phyloP scores from a whole-genome alignment of 2,888 invertebrate species.

The Nipponacmea schrenckii region DNA sequence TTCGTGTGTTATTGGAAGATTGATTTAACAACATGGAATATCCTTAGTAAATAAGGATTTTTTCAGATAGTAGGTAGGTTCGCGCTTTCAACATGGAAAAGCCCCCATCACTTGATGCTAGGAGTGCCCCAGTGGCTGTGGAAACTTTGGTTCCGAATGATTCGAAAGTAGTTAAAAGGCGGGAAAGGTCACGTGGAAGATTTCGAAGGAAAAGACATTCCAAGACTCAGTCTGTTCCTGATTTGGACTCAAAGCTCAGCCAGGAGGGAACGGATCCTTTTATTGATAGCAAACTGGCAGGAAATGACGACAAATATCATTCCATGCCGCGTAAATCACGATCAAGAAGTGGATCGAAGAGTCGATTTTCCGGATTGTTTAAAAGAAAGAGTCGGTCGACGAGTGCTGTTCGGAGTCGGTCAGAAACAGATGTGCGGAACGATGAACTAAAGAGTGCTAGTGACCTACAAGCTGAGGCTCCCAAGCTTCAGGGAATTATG shows the following conservation, averaged over 20 bases:
- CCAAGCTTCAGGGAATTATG: neutral
- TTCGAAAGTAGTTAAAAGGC: neutral
- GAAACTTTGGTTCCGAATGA: neutral
- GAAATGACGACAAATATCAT: neutral
- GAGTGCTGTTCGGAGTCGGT: conserved; percentile 23
- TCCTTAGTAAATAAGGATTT: too few relatives aligned
- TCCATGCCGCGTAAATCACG: conserved; percentile 23
- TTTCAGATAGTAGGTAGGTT: too few relatives aligned
- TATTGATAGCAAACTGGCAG: neutral
- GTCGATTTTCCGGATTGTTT: conserved; percentile 31
- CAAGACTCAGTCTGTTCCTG: neutral
- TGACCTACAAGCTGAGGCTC: neutral
- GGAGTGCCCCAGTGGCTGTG: neutral
- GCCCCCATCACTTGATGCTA: too few relatives aligned
- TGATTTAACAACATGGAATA: too few relatives aligned
- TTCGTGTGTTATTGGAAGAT: too few relatives aligned
- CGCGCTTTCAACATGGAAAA: too few relatives aligned
- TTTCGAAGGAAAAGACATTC: conserved; percentile 2
- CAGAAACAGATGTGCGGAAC: conserved; percentile 25
- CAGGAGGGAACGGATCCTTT: neutral
- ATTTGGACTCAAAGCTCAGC: neutral
- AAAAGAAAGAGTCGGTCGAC: conserved; percentile 27
- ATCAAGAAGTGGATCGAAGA: conserved; percentile 32
- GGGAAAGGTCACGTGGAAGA: neutral
- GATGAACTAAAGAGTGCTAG: neutral